A percentile compares a stretch with the other conserved stretches of the same genome.
Evolutionary conservation across 2,797 vertebrate genomes (phyloP).

Genomic region (Crypturellus tataupa): DNA sequence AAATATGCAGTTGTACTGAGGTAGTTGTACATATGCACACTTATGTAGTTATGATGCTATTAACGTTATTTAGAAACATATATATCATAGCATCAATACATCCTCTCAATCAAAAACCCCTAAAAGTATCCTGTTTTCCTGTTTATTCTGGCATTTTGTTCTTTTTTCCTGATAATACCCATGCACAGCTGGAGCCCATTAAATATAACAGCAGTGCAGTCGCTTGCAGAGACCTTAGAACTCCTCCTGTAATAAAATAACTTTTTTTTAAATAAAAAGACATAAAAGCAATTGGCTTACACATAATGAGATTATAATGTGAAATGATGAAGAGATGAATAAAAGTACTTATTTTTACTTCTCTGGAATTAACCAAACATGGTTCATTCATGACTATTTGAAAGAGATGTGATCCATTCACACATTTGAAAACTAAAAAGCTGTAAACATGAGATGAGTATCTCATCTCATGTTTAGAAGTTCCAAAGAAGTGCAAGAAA

Average conservation of each 20-base stretch:
- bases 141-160: background rate
- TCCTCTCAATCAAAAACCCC: background rate
- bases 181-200: conserved; percentile 59
- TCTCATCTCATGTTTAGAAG: background rate
- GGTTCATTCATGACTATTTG: conserved; percentile 34
- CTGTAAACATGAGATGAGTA: background rate
- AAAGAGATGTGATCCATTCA: background rate
- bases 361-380: conserved; percentile 24
- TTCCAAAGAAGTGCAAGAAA: background rate
- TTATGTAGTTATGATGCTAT: background rate
- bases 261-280: background rate
- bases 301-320: conserved; percentile 47
- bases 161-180: background rate
- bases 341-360: conserved; percentile 25
- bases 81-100: background rate
- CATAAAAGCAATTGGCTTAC: conserved; percentile 32
- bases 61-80: background rate
- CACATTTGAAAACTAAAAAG: background rate
- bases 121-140: background rate
- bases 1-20: too few species aligned
- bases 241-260: conserved; percentile 20
- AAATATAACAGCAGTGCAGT: conserved; percentile 42
- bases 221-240: background rate
- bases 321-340: conserved; percentile 40
- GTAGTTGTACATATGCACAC: too few species aligned